Percentiles rank a stretch among this genome's conserved stretches.
phyloP scores from a whole-genome alignment of 35 echinoderm and acorn worm genomes.

The Holothuria glaberrima region DNA sequence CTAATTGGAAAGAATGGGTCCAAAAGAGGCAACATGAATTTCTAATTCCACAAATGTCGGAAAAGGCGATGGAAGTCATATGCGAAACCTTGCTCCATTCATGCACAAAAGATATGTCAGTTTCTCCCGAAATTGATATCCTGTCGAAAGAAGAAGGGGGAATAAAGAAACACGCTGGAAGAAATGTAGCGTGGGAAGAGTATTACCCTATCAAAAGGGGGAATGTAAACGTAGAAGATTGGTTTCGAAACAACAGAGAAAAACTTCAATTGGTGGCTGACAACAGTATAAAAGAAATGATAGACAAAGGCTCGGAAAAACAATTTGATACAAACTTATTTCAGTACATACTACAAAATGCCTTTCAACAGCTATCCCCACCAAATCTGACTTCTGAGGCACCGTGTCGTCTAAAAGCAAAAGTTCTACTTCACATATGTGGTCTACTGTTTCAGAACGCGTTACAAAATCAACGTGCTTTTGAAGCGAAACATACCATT shows the following conservation, averaged over 20 bases:
- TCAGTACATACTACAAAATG: not conserved
- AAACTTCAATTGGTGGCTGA: not conserved
- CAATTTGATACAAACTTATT: constrained; percentile 22
- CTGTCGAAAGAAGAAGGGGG: not conserved
- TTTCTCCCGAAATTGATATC: not conserved
- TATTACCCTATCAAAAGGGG: not conserved
- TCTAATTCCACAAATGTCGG: not conserved
- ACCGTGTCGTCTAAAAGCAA: not conserved
- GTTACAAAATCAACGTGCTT: not conserved
- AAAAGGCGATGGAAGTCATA: not conserved
- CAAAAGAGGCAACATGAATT: not conserved
- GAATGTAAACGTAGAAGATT: not conserved
- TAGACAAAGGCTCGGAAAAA: not conserved
- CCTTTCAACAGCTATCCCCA: not conserved
- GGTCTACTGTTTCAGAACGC: constrained; percentile 1
- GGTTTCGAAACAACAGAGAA: not conserved
- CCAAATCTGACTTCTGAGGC: not conserved
- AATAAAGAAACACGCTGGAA: not conserved
- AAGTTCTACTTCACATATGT: constrained; percentile 23
- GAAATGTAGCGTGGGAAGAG: not conserved
- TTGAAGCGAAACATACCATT: not conserved
- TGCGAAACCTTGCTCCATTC: not conserved
- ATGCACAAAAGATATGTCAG: constrained; percentile 16
- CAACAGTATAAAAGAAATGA: not conserved
- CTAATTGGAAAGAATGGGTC: constrained; percentile 1